Evolutionary conservation across 2,888 invertebrate genomes (phyloP).

Genomic region (Adelognathus sp.): DNA sequence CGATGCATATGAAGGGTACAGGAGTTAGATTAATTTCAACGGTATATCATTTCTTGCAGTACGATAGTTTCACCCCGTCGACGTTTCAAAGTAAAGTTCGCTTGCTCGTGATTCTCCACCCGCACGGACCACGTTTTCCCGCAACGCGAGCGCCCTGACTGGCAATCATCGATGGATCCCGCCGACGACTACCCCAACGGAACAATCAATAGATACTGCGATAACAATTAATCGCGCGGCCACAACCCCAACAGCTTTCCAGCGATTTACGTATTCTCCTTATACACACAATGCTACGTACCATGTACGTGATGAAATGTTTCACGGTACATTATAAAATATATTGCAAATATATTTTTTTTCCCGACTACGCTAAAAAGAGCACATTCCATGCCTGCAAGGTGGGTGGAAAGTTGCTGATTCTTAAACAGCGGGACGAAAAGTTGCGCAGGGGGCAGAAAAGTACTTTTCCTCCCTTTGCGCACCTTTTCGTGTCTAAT

Average conservation of each 20-base stretch:
- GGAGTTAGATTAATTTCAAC: background rate
- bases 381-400: too few species aligned
- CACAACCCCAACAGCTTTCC: background rate
- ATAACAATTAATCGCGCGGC: slow-evolving; percentile 28
- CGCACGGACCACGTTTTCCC: slow-evolving; percentile 29
- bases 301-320: background rate
- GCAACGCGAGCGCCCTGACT: slow-evolving; percentile 12
- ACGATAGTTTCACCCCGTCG: background rate
- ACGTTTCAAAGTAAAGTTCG: background rate
- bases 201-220: slow-evolving; percentile 39
- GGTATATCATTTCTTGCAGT: background rate
- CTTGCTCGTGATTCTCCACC: slow-evolving; percentile 23
- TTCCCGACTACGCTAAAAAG: too few species aligned
- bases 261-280: background rate
- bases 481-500: too few species aligned
- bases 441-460: too few species aligned
- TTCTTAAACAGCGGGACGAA: too few species aligned
- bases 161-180: slow-evolving; percentile 45
- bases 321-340: too few species aligned
- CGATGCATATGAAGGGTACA: too few species aligned
- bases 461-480: too few species aligned
- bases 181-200: slow-evolving; percentile 2
- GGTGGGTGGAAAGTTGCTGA: too few species aligned
- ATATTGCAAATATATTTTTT: too few species aligned
- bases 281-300: background rate